Base-by-base conservation (phyloP, 2,113 vertebrate genomes). In the Oriolus oriolus region DNA sequence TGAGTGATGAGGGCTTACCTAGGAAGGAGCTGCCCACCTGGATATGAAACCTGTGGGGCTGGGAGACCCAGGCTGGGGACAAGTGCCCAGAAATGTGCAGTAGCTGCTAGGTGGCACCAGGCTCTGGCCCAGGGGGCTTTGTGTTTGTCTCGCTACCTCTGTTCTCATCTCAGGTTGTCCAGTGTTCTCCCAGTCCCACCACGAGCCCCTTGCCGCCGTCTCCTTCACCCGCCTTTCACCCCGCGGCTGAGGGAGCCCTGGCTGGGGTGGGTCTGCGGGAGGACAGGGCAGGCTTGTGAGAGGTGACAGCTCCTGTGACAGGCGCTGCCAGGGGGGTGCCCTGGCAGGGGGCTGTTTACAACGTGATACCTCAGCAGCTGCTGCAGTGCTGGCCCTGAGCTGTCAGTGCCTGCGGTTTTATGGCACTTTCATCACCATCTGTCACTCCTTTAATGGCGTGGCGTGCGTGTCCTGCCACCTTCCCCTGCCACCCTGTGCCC, bases 401-500 rank as follows among this genome's bases (percentile, higher is more conserved):
- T 94, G 71, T 88, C 95, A 82, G 35, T 76, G 86, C 88, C 83
- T 81, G 70, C 2, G 3, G 87, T 93, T 96, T 97, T 96, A 93
- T 82, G 92, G 91, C 86, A 74, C 95, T 95, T 97, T 84, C 80
- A 82, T 95, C 90, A 71, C 96, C 96, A 97, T 97, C 93, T 97
- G 96, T 97, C 88, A 92, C 77, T 90, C 70, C 88, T 91, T 74
- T 88, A 78, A 87, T 89, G 81, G 88, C 50, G 13, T 52, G 52
- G 74, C 7, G 30, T 91, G 79, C 2, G 1, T 2, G 3, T 81
- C 90, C 70, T 93, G 93, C 88, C 94, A 91, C 93, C 93, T 92
- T 93, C 76, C 33, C 77, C 78, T 76, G 79, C 53, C 92, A 53
- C 84, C 73, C 59, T 30, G 76, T 27, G 42, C 35, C 30, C 53